Evolutionary conservation across 2,888 invertebrate genomes (phyloP).

Genomic region (Corythucha ciliata): DNA sequence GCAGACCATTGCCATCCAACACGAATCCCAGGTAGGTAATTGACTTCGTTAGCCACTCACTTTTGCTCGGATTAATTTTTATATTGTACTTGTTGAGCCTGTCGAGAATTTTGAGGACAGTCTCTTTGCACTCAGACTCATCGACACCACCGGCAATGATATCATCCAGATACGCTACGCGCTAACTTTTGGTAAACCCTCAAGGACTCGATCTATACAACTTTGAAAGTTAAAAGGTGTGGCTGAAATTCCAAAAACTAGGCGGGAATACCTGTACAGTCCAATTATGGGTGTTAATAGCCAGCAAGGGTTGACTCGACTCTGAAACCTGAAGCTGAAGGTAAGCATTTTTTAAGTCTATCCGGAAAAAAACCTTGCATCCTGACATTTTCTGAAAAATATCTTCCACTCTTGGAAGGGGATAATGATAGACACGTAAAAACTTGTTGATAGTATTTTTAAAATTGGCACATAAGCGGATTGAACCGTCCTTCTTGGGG

Average conservation of each 20-base stretch:
- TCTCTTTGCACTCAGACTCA: not conserved
- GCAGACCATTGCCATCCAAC: not conserved
- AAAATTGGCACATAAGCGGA: conserved; percentile 9
- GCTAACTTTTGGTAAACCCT: not conserved
- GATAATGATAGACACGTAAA: conserved; percentile 20
- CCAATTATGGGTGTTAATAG: conserved; percentile 12
- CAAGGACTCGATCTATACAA: not conserved
- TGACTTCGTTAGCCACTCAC: not conserved
- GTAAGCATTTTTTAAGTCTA: not conserved
- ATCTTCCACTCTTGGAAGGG: conserved; percentile 21
- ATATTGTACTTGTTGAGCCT: not conserved
- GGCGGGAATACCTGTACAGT: not conserved
- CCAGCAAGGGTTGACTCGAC: not conserved
- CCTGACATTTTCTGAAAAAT: conserved; percentile 13
- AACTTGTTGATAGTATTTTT: conserved; percentile 15
- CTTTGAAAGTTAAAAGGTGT: conserved; percentile 5
- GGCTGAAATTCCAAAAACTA: conserved; percentile 1
- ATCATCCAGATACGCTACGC: conserved; percentile 5
- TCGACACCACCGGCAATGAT: not conserved
- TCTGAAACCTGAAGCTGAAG: not conserved
- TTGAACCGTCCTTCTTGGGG: conserved; percentile 14
- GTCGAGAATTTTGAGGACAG: not conserved
- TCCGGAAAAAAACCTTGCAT: conserved; percentile 8
- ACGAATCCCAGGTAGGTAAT: not conserved
- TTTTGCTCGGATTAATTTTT: not conserved